Conservation (phyloP, 2,888 invertebrate species). For the Cosmopolites sordidus region DNA sequence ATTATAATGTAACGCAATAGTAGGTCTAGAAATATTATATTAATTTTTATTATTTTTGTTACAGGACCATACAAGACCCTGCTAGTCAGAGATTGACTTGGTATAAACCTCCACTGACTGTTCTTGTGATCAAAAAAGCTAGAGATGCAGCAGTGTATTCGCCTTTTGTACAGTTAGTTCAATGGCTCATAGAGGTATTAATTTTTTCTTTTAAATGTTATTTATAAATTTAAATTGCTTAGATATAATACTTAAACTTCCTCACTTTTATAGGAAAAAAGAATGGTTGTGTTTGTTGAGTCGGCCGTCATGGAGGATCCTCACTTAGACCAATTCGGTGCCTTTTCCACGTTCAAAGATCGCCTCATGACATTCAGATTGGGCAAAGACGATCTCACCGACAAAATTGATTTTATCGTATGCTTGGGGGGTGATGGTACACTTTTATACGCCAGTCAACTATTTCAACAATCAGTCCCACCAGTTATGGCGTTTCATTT, state of each 20-base stretch:
- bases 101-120: constrained; percentile 96
- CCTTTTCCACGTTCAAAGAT: constrained; percentile 73
- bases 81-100: constrained; percentile 94
- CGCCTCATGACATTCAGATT: constrained; percentile 83
- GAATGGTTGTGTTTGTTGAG: constrained; percentile 94
- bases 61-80: constrained; percentile 95
- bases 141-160: constrained; percentile 84
- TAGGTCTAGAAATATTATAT: no score
- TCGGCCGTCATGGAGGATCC: constrained; percentile 84
- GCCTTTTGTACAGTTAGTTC: constrained; percentile 88
- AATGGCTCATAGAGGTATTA: constrained; percentile 83
- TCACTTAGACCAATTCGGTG: constrained; percentile 66
- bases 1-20: no score
- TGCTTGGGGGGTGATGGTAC: constrained; percentile 98
- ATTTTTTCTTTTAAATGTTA: constrained; percentile 1
- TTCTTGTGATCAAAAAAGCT: constrained; percentile 94
- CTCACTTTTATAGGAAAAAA: constrained; percentile 69
- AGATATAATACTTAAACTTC: no score
- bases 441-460: constrained; percentile 85
- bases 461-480: constrained; percentile 95
- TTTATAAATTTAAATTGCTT: not conserved
- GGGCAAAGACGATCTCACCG: constrained; percentile 89
- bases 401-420: constrained; percentile 95
- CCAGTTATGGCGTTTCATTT: constrained; percentile 98
- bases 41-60: no score